phyloP scores from a whole-genome alignment of 92 coral and sea anemone species.

The Siderastrea siderea region DNA sequence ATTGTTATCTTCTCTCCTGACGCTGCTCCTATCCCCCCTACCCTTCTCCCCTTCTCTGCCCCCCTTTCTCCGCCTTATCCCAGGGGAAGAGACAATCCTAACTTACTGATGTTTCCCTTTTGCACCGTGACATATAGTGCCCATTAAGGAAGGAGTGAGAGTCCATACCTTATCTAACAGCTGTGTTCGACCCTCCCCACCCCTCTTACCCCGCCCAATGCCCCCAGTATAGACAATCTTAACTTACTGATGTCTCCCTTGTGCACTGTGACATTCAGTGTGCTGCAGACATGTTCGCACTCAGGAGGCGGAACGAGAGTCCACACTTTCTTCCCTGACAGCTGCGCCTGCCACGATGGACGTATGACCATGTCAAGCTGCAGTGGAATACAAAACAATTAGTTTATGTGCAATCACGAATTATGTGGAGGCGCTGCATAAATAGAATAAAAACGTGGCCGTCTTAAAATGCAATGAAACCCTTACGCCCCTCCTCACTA shows the following conservation, averaged over 20 bases:
- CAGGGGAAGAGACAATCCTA: neutral
- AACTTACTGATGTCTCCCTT: conserved; percentile 99
- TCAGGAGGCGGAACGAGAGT: conserved; percentile 95
- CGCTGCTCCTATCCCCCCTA: too few relatives aligned
- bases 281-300: conserved; percentile 91
- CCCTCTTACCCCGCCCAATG: neutral
- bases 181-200: neutral
- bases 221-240: neutral
- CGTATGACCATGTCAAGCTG: conserved; percentile 95
- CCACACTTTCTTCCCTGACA: conserved; percentile 95
- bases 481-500: neutral
- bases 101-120: conserved; percentile 99
- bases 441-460: neutral
- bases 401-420: neutral
- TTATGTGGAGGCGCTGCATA: too few relatives aligned
- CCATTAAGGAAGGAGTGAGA: conserved; percentile 94
- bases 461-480: neutral
- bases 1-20: too few relatives aligned
- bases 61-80: neutral
- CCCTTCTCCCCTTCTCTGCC: too few relatives aligned
- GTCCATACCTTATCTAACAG: conserved; percentile 80
- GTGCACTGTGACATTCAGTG: conserved; percentile 79
- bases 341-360: conserved; percentile 99
- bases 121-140: conserved; percentile 81
- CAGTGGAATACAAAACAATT: neutral